Conservation (phyloP, 2,888 invertebrate species). For the Parnassius smintheus region DNA sequence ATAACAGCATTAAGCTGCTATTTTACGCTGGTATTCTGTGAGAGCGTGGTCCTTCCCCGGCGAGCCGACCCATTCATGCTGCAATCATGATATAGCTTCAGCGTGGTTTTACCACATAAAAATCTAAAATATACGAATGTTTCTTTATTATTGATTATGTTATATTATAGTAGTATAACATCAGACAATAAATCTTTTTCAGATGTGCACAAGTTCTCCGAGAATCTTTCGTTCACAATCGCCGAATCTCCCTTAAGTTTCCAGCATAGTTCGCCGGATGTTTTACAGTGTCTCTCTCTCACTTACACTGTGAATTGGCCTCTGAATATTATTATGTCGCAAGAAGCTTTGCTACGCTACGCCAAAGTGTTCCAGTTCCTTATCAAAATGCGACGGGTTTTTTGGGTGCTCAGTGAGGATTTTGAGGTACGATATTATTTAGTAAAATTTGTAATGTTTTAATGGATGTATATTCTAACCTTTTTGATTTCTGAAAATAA, state of each 20-base stretch:
- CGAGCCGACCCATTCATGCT: too few species aligned
- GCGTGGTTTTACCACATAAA: too few species aligned
- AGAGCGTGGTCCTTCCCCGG: too few species aligned
- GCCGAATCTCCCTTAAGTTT: conserved; percentile 82
- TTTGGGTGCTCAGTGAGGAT: conserved; percentile 87
- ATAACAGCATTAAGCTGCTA: too few species aligned
- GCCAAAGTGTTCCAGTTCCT: conserved; percentile 88
- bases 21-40: too few species aligned
- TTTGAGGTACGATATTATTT: conserved; percentile 73
- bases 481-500: too few species aligned
- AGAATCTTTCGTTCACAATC: conserved; percentile 83
- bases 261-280: conserved; percentile 84
- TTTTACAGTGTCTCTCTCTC: conserved; percentile 84
- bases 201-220: conserved; percentile 82
- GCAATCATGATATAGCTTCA: too few species aligned
- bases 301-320: conserved; percentile 89
- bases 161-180: background rate
- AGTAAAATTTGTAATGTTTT: background rate
- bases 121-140: conserved; percentile 20
- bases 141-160: background rate
- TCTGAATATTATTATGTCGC: conserved; percentile 87
- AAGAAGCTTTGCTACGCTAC: conserved; percentile 85
- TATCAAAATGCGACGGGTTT: conserved; percentile 87
- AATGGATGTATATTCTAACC: too few species aligned
- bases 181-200: conserved; percentile 23